Evolutionary conservation across 2,888 invertebrate species (phyloP).

Genomic region (Rosalia funebris): DNA sequence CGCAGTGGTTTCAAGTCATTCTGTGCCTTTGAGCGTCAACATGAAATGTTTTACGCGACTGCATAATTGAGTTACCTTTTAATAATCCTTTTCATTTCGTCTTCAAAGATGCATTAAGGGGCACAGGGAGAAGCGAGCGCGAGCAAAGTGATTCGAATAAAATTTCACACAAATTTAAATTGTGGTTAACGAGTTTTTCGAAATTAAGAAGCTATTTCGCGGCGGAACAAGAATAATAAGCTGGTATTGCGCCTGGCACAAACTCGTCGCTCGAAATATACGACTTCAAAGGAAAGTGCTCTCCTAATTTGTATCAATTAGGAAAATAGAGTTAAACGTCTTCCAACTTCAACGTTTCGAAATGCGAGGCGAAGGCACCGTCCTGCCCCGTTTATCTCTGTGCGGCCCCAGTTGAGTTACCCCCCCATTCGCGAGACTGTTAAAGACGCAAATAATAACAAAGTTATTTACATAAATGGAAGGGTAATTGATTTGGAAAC

Average conservation of each 20-base stretch:
- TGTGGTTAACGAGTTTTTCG: slow-evolving; percentile 62
- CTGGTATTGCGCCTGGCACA: slow-evolving; percentile 51
- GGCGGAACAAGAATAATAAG: slow-evolving; percentile 60
- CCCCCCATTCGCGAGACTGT: not conserved
- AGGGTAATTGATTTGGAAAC: not conserved
- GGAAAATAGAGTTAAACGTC: slow-evolving; percentile 59
- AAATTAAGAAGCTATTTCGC: slow-evolving; percentile 62
- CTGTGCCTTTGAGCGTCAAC: too few relatives aligned
- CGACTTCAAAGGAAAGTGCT: slow-evolving; percentile 59
- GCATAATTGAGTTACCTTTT: slow-evolving; percentile 46
- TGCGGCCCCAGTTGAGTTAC: not conserved
- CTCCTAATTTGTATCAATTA: slow-evolving; percentile 62
- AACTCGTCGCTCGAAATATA: slow-evolving; percentile 50
- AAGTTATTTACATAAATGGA: not conserved
- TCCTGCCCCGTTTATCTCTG: slow-evolving; percentile 4
- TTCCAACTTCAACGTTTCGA: slow-evolving; percentile 40
- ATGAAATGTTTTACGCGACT: not conserved
- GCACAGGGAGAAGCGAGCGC: slow-evolving; percentile 34
- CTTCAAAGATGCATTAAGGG: slow-evolving; percentile 44
- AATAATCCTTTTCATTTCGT: slow-evolving; percentile 47
- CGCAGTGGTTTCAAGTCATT: too few relatives aligned
- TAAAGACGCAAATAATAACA: not conserved
- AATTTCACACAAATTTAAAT: slow-evolving; percentile 62
- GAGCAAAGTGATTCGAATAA: slow-evolving; percentile 56
- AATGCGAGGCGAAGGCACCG: slow-evolving; percentile 6